These are phyloP conservation scores for Agriopis marginaria DNA, from an alignment of 2,888 invertebrate species.

Conservation along the genomic window DNA sequence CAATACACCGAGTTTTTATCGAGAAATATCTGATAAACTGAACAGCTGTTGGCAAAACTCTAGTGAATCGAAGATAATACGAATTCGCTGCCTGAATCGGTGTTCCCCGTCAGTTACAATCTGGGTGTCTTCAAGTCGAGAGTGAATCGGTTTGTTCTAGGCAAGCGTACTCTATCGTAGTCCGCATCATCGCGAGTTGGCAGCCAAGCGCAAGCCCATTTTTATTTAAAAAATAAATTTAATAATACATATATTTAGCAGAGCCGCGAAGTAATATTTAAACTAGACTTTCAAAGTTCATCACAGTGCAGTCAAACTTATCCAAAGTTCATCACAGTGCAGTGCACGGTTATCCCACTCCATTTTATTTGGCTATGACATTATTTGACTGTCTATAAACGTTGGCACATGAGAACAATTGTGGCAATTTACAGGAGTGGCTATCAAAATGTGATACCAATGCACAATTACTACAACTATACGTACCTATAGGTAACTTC, in stretches of 20 bases:
- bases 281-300: background rate
- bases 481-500: no score
- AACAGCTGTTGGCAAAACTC: no score
- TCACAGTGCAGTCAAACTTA: background rate
- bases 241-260: background rate
- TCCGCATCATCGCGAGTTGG: no score
- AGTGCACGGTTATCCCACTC: slow-evolving; percentile 7
- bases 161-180: no score
- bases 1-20: no score
- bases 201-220: no score
- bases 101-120: no score
- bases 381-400: slow-evolving; percentile 32
- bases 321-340: background rate
- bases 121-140: no score
- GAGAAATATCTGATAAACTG: no score
- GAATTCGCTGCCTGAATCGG: no score
- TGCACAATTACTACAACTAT: background rate
- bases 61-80: background rate
- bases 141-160: no score
- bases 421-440: slow-evolving; percentile 37
- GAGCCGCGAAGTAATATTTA: background rate
- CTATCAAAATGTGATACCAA: slow-evolving; percentile 27
- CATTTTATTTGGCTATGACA: slow-evolving; percentile 24
- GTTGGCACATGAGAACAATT: slow-evolving; percentile 35
- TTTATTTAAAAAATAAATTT: no score